Base-by-base conservation (phyloP, 2,888 invertebrate species). In the Pollenia griseotomentosa region DNA sequence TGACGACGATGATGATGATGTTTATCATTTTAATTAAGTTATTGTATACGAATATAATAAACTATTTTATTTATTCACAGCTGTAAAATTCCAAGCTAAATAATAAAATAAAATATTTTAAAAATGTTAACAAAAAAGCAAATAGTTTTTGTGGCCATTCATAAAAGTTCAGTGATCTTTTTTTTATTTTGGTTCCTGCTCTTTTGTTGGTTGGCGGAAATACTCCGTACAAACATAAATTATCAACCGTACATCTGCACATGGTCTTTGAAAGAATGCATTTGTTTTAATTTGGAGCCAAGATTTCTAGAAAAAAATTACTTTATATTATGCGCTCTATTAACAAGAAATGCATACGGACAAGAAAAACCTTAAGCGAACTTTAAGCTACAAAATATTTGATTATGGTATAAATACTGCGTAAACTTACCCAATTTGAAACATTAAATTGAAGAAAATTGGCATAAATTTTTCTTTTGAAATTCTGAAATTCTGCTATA, bases 1-100 rank as follows among this genome's bases (percentile, higher is more conserved):
- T 40, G 68, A n/a, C 44, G 61, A 63, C 33, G 66, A 70, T 53
- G 42, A 42, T 63, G 73, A 63, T 68, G 78, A 87, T 84, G 81
- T 82, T 87, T 84, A 87, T 87, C 84, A 84, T 84, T 84, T 84
- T 87, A 87, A 87, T 87, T 87, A 87, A 84, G 87, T 87, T 87
- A 84, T 87, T 87, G 84, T 87, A 82, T 81, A 68, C 44, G 87
- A 78, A 68, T 70, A 87, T 84, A 82, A 84, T 84, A 81, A 87
- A 87, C 87, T 82, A 87, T 78, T 87, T 82, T 78, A 78, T 87
- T 78, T 87, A 74, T 87, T 84, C 68, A 82, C 87, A 74, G 84
- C 87, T 87, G 81, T 82, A 78, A 84, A 87, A 82, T 79, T 79
- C 66, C 73, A 53, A 79, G 70, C 83, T 63, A 79, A 84, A 73